Base-by-base conservation (phyloP, 2,797 vertebrate species). In the Microcaecilia unicolor region DNA sequence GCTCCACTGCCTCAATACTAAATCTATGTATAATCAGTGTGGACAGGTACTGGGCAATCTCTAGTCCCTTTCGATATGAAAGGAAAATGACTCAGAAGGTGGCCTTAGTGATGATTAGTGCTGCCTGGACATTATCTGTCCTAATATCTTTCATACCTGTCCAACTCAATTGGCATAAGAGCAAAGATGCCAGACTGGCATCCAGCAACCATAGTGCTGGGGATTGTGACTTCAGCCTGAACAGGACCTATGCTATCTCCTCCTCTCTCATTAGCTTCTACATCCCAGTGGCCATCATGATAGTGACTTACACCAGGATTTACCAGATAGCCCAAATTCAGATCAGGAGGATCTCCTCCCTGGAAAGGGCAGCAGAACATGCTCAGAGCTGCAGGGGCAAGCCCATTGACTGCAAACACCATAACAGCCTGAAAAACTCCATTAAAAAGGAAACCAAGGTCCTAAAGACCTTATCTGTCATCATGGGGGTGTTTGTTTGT, bases 251-350 rank as follows among this genome's bases (percentile, higher is more conserved):
- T 0, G 95, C 95, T 1, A 91, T 98, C 64, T 93, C 94, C 3
- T 98, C 95, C 1, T 98, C 95, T 1, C 63, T 97, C 49, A 79
- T 98, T 61, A 98, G 95, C 72, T 97, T 98, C 74, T 97, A 96
- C 52, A 97, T 97, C 31, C 93, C 93, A 0, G 94, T 98, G 47
- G 88, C 86, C 37, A 86, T 98, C 62, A 96, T 98, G 93, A 82
- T 96, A 45, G 91, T 89, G 48, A 97, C 94, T 15, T 98, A 97
- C 71, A 91, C 90, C 1, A 69, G 92, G 32, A 97, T 97, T 56
- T 98, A 93, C 58, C 80, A 89, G 55, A 96, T 98, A 22, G 91
- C 92, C 9, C 92, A 89, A 64, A 84, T 81, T 38, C 95, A 98
- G 61, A 92, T 95, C 23, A 77, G 90, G 7, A 73, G 90, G 15